Conservation (phyloP, 2,113 vertebrate genomes). For the Okapia johnstoni region DNA sequence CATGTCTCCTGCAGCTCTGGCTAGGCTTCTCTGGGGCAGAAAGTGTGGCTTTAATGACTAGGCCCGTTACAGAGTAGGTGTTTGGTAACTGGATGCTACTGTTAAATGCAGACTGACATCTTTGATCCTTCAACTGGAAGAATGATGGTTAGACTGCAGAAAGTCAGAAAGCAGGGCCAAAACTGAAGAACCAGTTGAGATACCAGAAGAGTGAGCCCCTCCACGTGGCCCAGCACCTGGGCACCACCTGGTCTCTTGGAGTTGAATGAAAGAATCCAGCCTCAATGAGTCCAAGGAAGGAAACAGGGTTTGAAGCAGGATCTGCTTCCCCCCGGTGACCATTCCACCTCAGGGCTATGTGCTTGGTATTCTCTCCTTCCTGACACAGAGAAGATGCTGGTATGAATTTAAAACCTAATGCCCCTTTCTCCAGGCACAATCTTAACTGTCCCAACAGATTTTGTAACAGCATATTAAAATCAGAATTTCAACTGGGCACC, state of each 20-base stretch:
- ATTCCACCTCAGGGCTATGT: background rate
- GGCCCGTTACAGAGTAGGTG: background rate
- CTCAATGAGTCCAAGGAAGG: background rate
- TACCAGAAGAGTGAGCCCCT: background rate
- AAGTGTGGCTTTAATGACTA: background rate
- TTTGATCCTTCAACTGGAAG: background rate
- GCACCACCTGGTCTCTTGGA: background rate
- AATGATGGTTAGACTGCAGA: background rate
- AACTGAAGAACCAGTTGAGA: background rate
- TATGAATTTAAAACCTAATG: background rate
- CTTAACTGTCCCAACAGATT: background rate
- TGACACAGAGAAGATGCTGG: background rate
- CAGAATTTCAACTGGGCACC: background rate
- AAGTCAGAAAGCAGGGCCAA: background rate
- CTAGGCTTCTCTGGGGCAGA: background rate
- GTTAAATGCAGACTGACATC: background rate
- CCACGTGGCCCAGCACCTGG: background rate
- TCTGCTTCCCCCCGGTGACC: constrained; percentile 57
- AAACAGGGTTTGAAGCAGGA: background rate
- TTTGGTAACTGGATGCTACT: background rate
- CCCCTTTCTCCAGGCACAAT: background rate
- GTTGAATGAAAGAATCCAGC: background rate
- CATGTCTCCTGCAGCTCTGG: background rate
- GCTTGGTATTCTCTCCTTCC: background rate
- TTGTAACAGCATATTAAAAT: constrained; percentile 11